phyloP scores from a whole-genome alignment of 2,888 invertebrate genomes.

The Macrosoma leucophasiata region DNA sequence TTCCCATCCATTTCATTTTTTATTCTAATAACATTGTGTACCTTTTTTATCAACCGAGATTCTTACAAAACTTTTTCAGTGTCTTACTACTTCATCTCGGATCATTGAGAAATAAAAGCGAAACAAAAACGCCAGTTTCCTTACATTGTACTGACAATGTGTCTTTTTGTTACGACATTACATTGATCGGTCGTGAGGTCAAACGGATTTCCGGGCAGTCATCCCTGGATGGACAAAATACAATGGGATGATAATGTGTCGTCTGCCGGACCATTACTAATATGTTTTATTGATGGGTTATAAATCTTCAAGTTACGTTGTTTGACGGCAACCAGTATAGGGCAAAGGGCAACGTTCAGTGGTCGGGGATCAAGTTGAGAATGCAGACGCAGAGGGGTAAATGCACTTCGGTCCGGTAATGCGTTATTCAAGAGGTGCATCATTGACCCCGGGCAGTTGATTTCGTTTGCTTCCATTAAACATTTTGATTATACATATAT shows the following conservation, averaged over 20 bases:
- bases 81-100: no score
- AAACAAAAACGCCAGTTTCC: no score
- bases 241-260: slow-evolving; percentile 21
- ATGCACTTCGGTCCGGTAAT: slow-evolving; percentile 44
- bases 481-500: no score
- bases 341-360: slow-evolving; percentile 48
- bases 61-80: no score
- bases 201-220: slow-evolving; percentile 17
- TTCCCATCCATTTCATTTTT: no score
- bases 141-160: no score
- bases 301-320: slow-evolving; percentile 19
- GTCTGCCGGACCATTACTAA: slow-evolving; percentile 16
- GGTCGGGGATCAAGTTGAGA: slow-evolving; percentile 33
- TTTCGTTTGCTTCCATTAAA: slow-evolving; percentile 28
- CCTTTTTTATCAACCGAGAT: no score
- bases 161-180: no score
- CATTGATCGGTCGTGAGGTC: slow-evolving; percentile 17
- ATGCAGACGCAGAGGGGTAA: slow-evolving; percentile 59
- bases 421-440: slow-evolving; percentile 56
- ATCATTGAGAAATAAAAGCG: no score
- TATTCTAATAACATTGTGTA: no score
- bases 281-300: slow-evolving; percentile 3
- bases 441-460: slow-evolving; percentile 44
- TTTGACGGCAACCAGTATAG: slow-evolving; percentile 31
- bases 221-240: slow-evolving; percentile 19